Evolutionary conservation across 2,888 invertebrate species (phyloP), one percentile per base, ranked within the genome.

Genomic region (Ormyrus pomaceus): DNA sequence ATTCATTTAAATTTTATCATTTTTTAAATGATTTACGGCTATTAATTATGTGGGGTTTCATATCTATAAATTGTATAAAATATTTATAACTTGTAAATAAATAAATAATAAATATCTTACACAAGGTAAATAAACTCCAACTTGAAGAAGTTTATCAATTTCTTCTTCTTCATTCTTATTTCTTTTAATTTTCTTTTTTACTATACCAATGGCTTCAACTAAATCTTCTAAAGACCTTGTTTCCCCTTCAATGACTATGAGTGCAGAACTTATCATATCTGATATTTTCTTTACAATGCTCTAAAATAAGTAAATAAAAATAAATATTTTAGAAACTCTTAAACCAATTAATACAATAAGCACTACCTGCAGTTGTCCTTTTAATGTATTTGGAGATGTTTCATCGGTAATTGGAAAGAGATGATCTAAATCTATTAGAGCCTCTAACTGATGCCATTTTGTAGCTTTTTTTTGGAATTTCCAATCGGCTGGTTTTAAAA

Each of bases 371-470:
- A 95, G 93, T 87, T 95, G 95, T 86, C 94, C 93, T 86, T 94
- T 94, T 6, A 95, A 92, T 73, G 94, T 93, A 64, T 89, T 87
- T 84, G 94, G 93, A 64, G 93, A 92, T 90, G 91, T 92, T 82
- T 94, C 92, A 85, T 93, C 92, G 82, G 93, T 91, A 45, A 96
- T 93, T 72, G 95, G 94, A 88, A 95, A 95, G 11, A 95, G 91
- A 85, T 95, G 94, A 90, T 97, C 95, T 87, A 97, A 92, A 85
- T 95, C 94, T 87, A 95, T 94, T 85, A 93, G 93, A 83, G 96
- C 94, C 86, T 96, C 95, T 46, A 97, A 89, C 83, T 94, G 93
- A 84, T 94, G 93, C 96, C 97, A 97, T 83, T 94, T 94, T 45
- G 94, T 94, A 1, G 93, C 89, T 87, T 94, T 94, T 0, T 94